phyloP scores from a whole-genome alignment of 1,140 invertebrate genomes.

The Babylonia areolata region DNA sequence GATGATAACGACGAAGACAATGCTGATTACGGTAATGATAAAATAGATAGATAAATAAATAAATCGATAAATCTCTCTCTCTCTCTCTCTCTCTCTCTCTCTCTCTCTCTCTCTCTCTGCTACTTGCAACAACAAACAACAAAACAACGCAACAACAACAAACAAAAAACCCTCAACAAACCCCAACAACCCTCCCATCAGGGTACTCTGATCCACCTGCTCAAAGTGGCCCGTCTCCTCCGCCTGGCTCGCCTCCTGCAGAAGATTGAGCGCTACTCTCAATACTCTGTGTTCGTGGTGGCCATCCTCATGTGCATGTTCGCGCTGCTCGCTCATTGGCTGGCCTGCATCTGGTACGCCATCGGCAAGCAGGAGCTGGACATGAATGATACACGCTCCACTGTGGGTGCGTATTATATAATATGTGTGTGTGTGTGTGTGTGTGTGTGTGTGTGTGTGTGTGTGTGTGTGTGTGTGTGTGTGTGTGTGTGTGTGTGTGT shows the following conservation, averaged over 20 bases:
- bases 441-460: conserved; percentile 11
- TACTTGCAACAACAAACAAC: too few relatives aligned
- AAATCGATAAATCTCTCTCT: too few relatives aligned
- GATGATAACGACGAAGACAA: too few relatives aligned
- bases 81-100: too few relatives aligned
- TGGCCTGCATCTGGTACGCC: conserved; percentile 98
- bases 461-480: conserved; percentile 11
- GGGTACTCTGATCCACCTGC: conserved; percentile 70
- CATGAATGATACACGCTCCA: conserved; percentile 77
- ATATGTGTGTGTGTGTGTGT: background rate
- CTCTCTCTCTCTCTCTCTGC: too few relatives aligned
- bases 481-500: background rate
- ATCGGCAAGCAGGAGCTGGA: conserved; percentile 95
- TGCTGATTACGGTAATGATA: too few relatives aligned
- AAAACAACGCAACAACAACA: too few relatives aligned
- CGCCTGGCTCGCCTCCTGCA: conserved; percentile 71
- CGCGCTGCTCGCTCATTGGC: conserved; percentile 88
- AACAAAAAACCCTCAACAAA: too few relatives aligned
- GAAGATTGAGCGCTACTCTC: conserved; percentile 73
- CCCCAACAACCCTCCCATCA: conserved; percentile 23
- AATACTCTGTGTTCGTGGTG: conserved; percentile 71
- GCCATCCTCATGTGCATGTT: conserved; percentile 72
- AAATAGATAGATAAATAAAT: too few relatives aligned
- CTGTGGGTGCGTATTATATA: conserved; percentile 59
- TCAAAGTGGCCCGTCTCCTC: conserved; percentile 70